phyloP scores from a whole-genome alignment of 2,797 vertebrate genomes.

The Scyliorhinus canicula region DNA sequence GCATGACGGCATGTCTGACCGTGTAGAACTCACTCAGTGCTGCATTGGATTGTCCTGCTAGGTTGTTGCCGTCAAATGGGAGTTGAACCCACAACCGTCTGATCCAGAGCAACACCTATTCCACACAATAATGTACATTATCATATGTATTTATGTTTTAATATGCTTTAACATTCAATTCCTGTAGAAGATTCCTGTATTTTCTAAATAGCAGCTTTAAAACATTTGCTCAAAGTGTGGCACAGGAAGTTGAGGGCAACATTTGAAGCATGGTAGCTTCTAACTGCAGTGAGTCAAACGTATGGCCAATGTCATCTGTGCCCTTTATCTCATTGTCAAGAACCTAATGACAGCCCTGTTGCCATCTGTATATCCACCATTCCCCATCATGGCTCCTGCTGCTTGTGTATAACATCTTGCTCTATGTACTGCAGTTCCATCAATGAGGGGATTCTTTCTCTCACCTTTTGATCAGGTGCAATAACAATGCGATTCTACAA shows the following conservation, averaged over 20 bases:
- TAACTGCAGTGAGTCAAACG: neutral
- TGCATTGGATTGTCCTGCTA: too few species aligned
- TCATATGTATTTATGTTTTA: too few species aligned
- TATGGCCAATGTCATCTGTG: neutral
- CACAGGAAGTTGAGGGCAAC: neutral
- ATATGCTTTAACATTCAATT: too few species aligned
- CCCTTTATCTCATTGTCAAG: neutral
- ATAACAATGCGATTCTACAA: neutral
- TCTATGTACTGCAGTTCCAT: neutral
- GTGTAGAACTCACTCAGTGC: too few species aligned
- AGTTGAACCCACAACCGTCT: too few species aligned
- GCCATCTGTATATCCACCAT: neutral
- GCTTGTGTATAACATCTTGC: neutral
- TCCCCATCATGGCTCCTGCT: neutral
- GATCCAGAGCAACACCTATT: too few species aligned
- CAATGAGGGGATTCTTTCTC: neutral
- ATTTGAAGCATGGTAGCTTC: neutral
- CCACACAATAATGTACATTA: too few species aligned
- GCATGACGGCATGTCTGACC: too few species aligned
- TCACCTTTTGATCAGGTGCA: neutral
- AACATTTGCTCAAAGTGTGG: neutral
- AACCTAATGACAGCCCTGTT: neutral
- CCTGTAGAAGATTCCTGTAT: neutral
- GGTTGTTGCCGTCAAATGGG: too few species aligned
- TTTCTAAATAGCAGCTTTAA: neutral